phyloP scores from a whole-genome alignment of 2,113 vertebrate genomes.

The Brachyistius frenatus region DNA sequence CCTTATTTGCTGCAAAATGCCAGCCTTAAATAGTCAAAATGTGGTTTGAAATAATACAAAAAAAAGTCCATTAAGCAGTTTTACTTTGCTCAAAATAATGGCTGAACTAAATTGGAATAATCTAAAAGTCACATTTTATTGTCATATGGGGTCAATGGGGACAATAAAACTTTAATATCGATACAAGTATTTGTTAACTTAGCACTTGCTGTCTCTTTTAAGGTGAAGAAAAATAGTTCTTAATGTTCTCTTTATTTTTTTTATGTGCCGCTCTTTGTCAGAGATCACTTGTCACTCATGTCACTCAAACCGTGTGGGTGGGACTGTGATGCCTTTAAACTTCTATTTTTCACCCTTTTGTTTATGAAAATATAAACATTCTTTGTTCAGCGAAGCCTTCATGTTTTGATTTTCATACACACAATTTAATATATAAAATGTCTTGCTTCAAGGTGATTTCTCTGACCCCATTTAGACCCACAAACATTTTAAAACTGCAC shows the following conservation, averaged over 20 bases:
- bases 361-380: slow-evolving; percentile 12
- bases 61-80: too few species aligned
- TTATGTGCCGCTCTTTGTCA: not conserved
- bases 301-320: slow-evolving; percentile 17
- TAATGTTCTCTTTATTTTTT: slow-evolving; percentile 6
- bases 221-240: slow-evolving; percentile 3
- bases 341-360: slow-evolving; percentile 11
- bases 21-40: too few species aligned
- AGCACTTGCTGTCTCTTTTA: too few species aligned
- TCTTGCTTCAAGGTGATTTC: slow-evolving; percentile 4
- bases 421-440: not conserved
- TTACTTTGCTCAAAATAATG: too few species aligned
- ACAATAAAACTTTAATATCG: not conserved
- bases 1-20: too few species aligned
- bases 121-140: not conserved
- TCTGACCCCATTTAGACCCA: not conserved
- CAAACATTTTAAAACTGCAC: slow-evolving; percentile 6
- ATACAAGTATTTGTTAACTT: not conserved
- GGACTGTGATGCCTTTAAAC: slow-evolving; percentile 31
- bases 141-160: not conserved
- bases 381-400: slow-evolving; percentile 22
- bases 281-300: slow-evolving; percentile 28
- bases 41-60: too few species aligned
- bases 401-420: not conserved
- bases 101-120: too few species aligned